Conservation (phyloP, 2,797 vertebrate species). For the Balearica regulorum region DNA sequence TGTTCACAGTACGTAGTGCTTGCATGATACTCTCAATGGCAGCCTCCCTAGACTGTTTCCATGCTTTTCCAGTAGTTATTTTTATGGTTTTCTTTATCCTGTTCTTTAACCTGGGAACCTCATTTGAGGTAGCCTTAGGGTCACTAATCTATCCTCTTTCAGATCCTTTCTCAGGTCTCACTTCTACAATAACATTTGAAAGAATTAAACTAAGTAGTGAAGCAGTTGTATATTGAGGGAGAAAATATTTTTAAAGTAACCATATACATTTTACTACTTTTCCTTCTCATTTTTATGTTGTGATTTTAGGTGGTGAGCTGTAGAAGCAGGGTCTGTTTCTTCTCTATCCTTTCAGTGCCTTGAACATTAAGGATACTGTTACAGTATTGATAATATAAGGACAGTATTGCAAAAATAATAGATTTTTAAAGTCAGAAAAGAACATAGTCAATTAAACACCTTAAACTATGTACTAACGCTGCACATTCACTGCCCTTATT, state of each 20-base stretch:
- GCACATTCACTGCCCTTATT: not conserved
- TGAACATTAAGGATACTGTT: slow-evolving; percentile 35
- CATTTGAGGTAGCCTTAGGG: not conserved
- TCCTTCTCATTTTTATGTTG: slow-evolving; percentile 51
- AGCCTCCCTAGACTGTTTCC: not conserved
- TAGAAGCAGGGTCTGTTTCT: slow-evolving; percentile 52
- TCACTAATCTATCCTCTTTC: slow-evolving; percentile 28
- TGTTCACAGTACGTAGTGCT: not conserved
- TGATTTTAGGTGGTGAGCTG: slow-evolving; percentile 61
- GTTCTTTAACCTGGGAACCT: not conserved
- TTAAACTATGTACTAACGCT: not conserved
- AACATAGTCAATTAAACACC: not conserved
- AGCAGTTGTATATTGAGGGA: slow-evolving; percentile 53
- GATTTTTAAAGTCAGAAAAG: not conserved
- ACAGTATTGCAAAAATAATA: not conserved
- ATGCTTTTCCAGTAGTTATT: slow-evolving; percentile 5
- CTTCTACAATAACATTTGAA: slow-evolving; percentile 44
- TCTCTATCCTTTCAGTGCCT: slow-evolving; percentile 39
- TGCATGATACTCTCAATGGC: not conserved
- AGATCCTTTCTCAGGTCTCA: slow-evolving; percentile 20
- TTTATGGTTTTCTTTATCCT: not conserved
- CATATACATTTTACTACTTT: slow-evolving; percentile 57
- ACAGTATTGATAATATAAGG: slow-evolving; percentile 20
- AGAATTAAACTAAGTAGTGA: slow-evolving; percentile 45
- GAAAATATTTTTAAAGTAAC: slow-evolving; percentile 64